Conservation (phyloP, 2,888 invertebrate species). For the Machimus atricapillus region DNA sequence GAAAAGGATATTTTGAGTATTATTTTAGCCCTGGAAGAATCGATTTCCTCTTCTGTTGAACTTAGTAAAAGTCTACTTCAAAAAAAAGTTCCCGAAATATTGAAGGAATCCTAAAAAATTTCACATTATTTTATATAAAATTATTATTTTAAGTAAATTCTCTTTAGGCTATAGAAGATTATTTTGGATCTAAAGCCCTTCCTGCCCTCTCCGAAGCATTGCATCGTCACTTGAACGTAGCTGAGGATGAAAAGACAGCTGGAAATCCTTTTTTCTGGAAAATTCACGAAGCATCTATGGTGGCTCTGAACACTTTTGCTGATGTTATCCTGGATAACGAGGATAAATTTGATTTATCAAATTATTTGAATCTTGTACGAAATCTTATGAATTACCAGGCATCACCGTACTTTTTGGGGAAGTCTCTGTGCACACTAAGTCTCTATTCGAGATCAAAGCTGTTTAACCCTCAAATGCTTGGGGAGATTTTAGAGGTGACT, state of each 20-base stretch:
- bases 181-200: conserved; percentile 66
- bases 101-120: too few species aligned
- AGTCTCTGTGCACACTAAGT: conserved; percentile 60
- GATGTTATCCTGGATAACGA: conserved; percentile 58
- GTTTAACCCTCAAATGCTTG: conserved; percentile 59
- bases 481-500: conserved; percentile 57
- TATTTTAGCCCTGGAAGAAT: too few species aligned
- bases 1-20: too few species aligned
- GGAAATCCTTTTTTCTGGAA: conserved; percentile 70
- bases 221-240: conserved; percentile 68
- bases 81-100: too few species aligned
- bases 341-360: conserved; percentile 59
- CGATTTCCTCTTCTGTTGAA: too few species aligned
- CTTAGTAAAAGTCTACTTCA: too few species aligned
- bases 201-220: conserved; percentile 67
- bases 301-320: conserved; percentile 67
- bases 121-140: background rate
- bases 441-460: conserved; percentile 59
- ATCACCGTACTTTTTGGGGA: conserved; percentile 58
- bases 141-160: background rate
- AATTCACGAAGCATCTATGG: conserved; percentile 70
- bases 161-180: conserved; percentile 62
- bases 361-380: conserved; percentile 59
- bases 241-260: conserved; percentile 63
- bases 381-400: conserved; percentile 58